Base-by-base conservation (phyloP, 2,888 invertebrate genomes). In the Sinhomidia bicolor region DNA sequence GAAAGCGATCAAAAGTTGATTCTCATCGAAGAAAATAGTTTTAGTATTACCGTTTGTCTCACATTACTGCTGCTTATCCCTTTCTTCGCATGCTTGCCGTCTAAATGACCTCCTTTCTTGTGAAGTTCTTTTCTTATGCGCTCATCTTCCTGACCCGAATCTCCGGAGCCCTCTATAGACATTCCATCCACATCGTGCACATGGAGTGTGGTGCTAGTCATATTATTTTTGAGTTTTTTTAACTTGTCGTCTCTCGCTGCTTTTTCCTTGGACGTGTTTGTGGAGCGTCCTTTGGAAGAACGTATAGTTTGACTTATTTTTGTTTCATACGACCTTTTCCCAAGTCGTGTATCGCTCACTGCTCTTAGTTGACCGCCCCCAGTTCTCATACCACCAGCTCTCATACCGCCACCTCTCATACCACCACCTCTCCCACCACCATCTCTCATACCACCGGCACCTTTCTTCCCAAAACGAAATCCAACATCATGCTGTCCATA, bases 301-400 rank as follows among this genome's bases (percentile, higher is more conserved):
- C 20, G 57, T n/a, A 1, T 20, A 4, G 32, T 29, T 65, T 47
- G 47, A n/a, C 36, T 36, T 7, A 5, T 36, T 36, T 36, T 36
- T 29, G 32, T 68, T 14, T 68, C 14, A 51, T 51, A 51, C 0
- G 51, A 51, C 1, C n/a, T 14, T 12, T n/a, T 62, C n/a, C 9
- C 62, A 26, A 83, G 57, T 29, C 26, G 17, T 2, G 76, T 76
- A 17, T 84, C 84, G 29, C 84, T 84, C 7, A 57, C 26, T 2
- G 84, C 74, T 26, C 62, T 84, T 7, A 1, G 41, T 14, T 32
- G n/a, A n/a, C n/a, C n/a, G n/a, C n/a, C n/a, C n/a, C n/a, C n/a
- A 44, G 5, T 29, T 44, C 60, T 44, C 7, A 20, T 51, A 9
- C 57, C 57, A 23, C 85, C 60, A 44, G 12, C 23, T 32, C n/a